Evolutionary conservation across 2,113 vertebrate species (phyloP).

Genomic region (Cyphomyrus plagiostoma): DNA sequence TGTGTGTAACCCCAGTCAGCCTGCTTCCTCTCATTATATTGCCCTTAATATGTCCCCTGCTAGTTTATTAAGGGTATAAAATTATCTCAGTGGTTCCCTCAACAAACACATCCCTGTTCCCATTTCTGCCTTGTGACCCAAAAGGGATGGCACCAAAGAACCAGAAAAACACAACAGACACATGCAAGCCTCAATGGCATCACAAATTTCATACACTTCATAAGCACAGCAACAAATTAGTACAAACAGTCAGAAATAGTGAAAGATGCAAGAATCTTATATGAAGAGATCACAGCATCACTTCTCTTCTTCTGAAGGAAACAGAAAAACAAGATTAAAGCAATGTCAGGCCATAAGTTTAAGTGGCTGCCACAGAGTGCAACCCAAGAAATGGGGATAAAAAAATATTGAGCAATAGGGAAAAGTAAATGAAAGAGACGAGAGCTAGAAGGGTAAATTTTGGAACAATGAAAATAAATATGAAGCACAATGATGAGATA

Average conservation of each 20-base stretch:
- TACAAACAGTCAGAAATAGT: conserved; percentile 26
- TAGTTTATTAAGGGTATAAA: not conserved
- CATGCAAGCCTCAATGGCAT: not conserved
- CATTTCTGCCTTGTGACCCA: not conserved
- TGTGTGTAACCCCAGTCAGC: not conserved
- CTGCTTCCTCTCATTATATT: not conserved
- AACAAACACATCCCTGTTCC: not conserved
- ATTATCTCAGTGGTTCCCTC: not conserved
- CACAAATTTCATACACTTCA: not conserved
- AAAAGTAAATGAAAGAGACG: conserved; percentile 38
- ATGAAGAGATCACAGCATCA: conserved; percentile 32
- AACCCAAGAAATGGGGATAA: conserved; percentile 29
- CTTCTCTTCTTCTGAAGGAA: conserved; percentile 50
- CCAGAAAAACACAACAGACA: not conserved
- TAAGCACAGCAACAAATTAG: not conserved
- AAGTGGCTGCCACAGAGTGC: conserved; percentile 48
- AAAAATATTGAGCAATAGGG: conserved; percentile 44
- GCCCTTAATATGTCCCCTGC: not conserved
- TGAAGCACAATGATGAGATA: not conserved
- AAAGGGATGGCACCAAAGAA: not conserved
- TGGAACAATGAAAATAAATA: not conserved
- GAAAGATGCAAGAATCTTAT: conserved; percentile 25
- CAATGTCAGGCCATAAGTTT: conserved; percentile 49
- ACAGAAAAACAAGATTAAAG: conserved; percentile 62
- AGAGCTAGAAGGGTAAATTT: conserved; percentile 23